Evolutionary conservation across 2,113 vertebrate genomes (phyloP), one percentile per base, ranked within the genome.

Genomic region (Protobothrops flavoviridis): DNA sequence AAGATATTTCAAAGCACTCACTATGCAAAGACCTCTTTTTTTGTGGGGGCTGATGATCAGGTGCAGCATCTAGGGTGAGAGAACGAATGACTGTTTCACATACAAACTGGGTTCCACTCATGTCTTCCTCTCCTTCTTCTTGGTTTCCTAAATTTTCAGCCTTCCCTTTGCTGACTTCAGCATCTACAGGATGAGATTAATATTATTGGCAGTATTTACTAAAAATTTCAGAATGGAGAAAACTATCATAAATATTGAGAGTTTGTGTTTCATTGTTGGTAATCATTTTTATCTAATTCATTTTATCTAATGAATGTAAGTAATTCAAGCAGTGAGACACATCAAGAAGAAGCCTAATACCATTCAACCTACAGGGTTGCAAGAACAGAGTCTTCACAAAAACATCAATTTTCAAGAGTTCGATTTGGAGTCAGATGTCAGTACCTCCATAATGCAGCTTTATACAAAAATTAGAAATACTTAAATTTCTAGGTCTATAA

Each of bases 41-140:
- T 55, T 98, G 98, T 10, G 97, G 97, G 4, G 98, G 99, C 29
- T 97, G 95, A 96, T 99, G 99, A 98, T 99, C 99, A 6, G 99
- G 99, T 48, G 98, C 98, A 69, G 99, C 99, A 96, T 99, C 99
- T 94, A 99, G 94, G 1, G 99, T 98, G 4, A 99, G 98, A 9
- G 99, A 99, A 59, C 99, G 98, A 94, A 99, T 99, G 1, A 99
- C 98, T 0, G 99, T 99, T 97, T 99, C 99, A n/a, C 99, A 99
- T 43, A 99, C 99, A 96, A 99, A 99, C 97, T 99, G 99, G 12
- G 99, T 99, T 45, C 99, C 99, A 4, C 99, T 99, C 96, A 99
- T 98, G 93, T 99, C 99, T 95, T 99, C 99, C 13, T 99, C 99
- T 24, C 97, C 96, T 92, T 99, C 99, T 81, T 99, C 99, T 39